A percentile compares a stretch with the other conserved stretches of the same genome.
phyloP scores from a whole-genome alignment of 2,113 vertebrate species.

The Vulpes ferrilata region DNA sequence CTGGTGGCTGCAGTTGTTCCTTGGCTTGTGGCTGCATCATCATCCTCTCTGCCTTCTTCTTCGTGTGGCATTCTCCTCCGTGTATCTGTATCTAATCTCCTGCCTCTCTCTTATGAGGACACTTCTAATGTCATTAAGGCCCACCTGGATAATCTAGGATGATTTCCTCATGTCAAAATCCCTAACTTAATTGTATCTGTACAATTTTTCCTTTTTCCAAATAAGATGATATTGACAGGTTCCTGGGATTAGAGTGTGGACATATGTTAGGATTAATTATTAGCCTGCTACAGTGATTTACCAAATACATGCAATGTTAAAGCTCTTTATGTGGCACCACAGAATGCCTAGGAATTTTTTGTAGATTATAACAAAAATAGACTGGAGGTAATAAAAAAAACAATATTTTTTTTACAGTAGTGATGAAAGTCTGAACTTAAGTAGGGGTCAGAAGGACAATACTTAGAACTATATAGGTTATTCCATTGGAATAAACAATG shows the following conservation, averaged over 20 bases:
- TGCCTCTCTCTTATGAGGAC: background rate
- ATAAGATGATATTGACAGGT: background rate
- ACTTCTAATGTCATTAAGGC: background rate
- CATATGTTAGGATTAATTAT: background rate
- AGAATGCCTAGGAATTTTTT: background rate
- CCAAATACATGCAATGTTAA: background rate
- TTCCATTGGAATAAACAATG: background rate
- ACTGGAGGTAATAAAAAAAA: background rate
- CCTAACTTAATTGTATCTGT: background rate
- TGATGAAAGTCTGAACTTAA: background rate
- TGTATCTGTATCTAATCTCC: background rate
- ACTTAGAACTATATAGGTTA: background rate
- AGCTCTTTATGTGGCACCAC: background rate
- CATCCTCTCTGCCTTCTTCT: background rate
- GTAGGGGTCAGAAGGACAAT: background rate
- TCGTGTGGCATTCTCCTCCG: background rate
- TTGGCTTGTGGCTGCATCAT: background rate
- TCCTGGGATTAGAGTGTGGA: background rate
- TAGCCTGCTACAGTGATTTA: background rate
- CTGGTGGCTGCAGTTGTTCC: background rate
- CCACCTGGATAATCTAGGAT: background rate
- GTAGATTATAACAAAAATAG: background rate
- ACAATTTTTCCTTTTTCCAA: background rate
- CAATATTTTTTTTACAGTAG: background rate
- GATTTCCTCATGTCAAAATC: background rate